Conservation (phyloP, 2,888 invertebrate species). For the Xestoiulus laeticollis region DNA sequence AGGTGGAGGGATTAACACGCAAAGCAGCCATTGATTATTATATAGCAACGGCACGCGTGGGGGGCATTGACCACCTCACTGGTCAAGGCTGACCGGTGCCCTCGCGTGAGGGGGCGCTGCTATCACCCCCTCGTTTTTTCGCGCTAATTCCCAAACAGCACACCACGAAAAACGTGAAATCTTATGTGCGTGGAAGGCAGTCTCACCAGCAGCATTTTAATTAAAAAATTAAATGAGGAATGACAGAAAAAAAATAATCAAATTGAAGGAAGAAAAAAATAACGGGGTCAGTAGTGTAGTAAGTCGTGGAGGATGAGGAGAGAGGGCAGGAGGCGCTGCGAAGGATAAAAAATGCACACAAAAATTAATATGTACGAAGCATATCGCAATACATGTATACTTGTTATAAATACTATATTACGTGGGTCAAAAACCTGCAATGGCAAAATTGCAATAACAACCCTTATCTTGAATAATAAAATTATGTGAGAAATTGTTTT, state of each 20-base stretch:
- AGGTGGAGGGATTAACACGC: background rate
- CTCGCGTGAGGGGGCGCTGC: background rate
- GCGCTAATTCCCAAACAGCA: background rate
- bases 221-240: background rate
- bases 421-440: background rate
- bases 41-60: background rate
- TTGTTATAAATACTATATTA: too few species aligned
- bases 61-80: background rate
- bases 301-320: background rate
- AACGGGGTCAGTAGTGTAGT: slow-evolving; percentile 34
- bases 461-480: too few species aligned
- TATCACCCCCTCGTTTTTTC: background rate
- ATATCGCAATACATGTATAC: too few species aligned
- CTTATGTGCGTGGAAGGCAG: background rate
- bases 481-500: too few species aligned
- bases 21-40: background rate
- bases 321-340: background rate
- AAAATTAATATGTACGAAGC: background rate
- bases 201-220: background rate
- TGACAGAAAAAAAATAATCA: background rate
- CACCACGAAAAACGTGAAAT: background rate
- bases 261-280: background rate
- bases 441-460: background rate
- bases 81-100: slow-evolving; percentile 28
- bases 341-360: background rate